Base-by-base conservation (phyloP, 2,113 vertebrate species). In the Cettia cetti region DNA sequence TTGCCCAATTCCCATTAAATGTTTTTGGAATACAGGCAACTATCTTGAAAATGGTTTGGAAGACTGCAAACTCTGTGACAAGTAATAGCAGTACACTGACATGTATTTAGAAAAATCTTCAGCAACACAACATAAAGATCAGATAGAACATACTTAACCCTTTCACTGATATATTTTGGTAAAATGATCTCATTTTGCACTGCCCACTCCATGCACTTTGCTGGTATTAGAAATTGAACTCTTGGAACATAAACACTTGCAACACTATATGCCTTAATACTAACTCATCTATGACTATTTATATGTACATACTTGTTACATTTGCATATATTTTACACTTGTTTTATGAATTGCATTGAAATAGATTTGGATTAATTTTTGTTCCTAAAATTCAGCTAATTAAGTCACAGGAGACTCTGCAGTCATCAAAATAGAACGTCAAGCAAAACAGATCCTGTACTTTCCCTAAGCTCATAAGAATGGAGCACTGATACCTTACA, bases 401-500 rank as follows among this genome's bases (percentile, higher is more conserved):
- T 59, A 70, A 59, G 47, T 76, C 45, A 82, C 10, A 78, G 10
- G 23, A 72, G 22, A 85, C 17, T 47, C 15, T 60, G 24, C 44
- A 69, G 37, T 33, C 35, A 64, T 11, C 18, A 85, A 90, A 59
- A 37, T 0, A 82, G 35, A 88, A 31, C 30, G 45, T 26, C 61
- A 61, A 91, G n/a, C 24, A 50, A 87, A 77, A 56, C 0, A 82
- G 63, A 56, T 47, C 35, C 4, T 64, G 13, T 33, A 35, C 13
- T n/a, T 79, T 52, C 19, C 30, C n/a, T 24, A n/a, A 72, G 35
- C 13, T 76, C 27, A 1, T 50, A 89, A 31, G n/a, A 85, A 83
- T 8, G 68, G 44, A 90, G 76, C 74, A 31, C 15, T 63, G 83
- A 54, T 98, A 98, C 97, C 97, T 98, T 98, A 97, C 98, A 98